A percentile compares a stretch with the other conserved stretches of the same genome.
phyloP scores from a whole-genome alignment of 2,888 invertebrate species.

The Busseola fusca region DNA sequence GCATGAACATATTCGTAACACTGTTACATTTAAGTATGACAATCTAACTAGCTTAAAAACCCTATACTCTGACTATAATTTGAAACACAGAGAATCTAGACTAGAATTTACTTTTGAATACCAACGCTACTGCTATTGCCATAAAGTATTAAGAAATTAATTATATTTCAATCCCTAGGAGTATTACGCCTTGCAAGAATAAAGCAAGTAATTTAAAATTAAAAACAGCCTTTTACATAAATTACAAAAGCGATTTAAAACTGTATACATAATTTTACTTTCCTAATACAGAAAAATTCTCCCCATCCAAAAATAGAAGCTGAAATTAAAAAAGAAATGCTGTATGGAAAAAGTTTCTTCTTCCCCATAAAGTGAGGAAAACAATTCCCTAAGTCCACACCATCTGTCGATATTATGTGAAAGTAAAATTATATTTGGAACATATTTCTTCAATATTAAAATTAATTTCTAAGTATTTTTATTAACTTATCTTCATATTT shows the following conservation, averaged over 20 bases:
- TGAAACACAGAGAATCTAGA: background rate
- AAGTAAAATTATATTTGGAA: constrained; percentile 43
- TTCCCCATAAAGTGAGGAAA: constrained; percentile 45
- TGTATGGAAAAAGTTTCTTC: constrained; percentile 53
- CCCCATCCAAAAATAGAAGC: constrained; percentile 28
- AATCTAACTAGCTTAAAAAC: background rate
- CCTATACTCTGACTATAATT: background rate
- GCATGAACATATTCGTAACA: background rate
- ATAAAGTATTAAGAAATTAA: background rate
- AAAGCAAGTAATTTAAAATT: constrained; percentile 28
- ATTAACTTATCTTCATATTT: background rate
- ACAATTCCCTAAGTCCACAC: constrained; percentile 47
- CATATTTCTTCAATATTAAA: constrained; percentile 42
- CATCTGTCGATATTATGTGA: constrained; percentile 51
- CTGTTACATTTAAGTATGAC: background rate
- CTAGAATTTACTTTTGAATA: background rate
- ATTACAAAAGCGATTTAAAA: constrained; percentile 38
- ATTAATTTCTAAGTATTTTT: constrained; percentile 28
- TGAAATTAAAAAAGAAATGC: constrained; percentile 55
- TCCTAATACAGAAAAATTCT: constrained; percentile 19
- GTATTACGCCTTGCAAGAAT: constrained; percentile 2
- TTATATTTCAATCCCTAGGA: background rate
- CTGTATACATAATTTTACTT: constrained; percentile 35
- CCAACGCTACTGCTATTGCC: background rate
- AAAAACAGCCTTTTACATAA: constrained; percentile 27